phyloP scores from a whole-genome alignment of 2,113 vertebrate genomes.

The Ammodytes marinus region DNA sequence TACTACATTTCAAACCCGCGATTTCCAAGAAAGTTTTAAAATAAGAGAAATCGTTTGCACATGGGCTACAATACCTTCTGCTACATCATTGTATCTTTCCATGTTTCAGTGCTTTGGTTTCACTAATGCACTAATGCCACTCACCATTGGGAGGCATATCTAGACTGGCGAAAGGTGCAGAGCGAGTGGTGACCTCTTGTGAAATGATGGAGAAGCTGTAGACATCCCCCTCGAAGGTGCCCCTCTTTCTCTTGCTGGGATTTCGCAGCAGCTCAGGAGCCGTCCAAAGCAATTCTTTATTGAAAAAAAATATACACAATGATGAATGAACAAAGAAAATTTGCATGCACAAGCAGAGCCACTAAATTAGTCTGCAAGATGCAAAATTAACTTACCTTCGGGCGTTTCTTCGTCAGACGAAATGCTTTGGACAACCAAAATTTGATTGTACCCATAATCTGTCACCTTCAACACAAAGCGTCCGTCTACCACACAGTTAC shows the following conservation, averaged over 20 bases:
- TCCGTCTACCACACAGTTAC: conserved; percentile 95
- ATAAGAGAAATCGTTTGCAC: background rate
- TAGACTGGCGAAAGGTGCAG: conserved; percentile 91
- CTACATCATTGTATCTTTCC: background rate
- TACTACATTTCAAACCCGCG: background rate
- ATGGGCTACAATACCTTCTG: background rate
- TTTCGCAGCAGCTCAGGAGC: conserved; percentile 91
- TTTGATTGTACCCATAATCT: conserved; percentile 90
- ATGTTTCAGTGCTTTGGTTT: background rate
- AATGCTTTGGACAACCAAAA: conserved; percentile 85
- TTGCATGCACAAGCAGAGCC: background rate
- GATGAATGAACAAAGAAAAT: background rate
- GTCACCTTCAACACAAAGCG: conserved; percentile 96
- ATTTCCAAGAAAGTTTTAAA: background rate
- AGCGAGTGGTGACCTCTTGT: conserved; percentile 92
- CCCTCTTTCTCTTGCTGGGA: conserved; percentile 74
- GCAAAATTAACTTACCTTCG: conserved; percentile 79
- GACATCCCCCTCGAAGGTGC: conserved; percentile 85
- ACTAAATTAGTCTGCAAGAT: background rate
- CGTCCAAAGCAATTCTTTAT: conserved; percentile 91
- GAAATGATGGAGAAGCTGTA: conserved; percentile 91
- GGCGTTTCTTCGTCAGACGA: conserved; percentile 60
- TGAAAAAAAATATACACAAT: background rate
- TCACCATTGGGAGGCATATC: conserved; percentile 89
- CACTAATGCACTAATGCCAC: background rate